Conservation (phyloP, 2,888 invertebrate genomes). For the Cerastoderma edule region DNA sequence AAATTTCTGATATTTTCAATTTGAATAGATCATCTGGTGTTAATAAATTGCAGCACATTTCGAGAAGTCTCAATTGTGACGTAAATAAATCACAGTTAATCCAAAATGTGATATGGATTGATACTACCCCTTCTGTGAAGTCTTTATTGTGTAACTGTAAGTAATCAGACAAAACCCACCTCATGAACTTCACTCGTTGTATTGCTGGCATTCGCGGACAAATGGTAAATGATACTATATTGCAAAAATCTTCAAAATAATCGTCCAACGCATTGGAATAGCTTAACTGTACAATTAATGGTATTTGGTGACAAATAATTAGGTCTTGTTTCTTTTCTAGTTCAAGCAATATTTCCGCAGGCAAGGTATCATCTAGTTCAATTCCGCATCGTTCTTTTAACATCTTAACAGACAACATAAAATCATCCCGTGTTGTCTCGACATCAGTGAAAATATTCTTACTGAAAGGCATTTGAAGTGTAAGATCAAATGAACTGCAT, state of each 20-base stretch:
- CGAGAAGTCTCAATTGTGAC: constrained; percentile 34
- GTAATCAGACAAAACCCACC: constrained; percentile 9
- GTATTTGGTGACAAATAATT: constrained; percentile 34
- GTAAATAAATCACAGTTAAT: not conserved
- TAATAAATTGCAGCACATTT: constrained; percentile 16
- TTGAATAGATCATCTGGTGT: not conserved
- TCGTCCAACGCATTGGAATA: constrained; percentile 25
- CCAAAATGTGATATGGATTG: constrained; percentile 38
- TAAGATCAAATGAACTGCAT: constrained; percentile 35
- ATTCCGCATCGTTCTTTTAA: constrained; percentile 48
- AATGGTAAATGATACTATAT: constrained; percentile 8
- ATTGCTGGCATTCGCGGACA: not conserved
- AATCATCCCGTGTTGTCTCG: constrained; percentile 53
- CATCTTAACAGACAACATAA: constrained; percentile 40
- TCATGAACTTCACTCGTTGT: constrained; percentile 3
- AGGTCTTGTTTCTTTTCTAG: constrained; percentile 41
- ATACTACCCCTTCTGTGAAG: not conserved
- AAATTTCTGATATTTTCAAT: too few relatives aligned
- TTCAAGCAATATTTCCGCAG: constrained; percentile 41
- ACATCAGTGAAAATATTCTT: constrained; percentile 37
- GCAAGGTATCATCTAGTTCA: constrained; percentile 53
- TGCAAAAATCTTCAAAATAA: constrained; percentile 49
- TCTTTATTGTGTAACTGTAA: not conserved
- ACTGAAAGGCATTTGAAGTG: constrained; percentile 60
- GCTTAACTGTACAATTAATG: constrained; percentile 4